Conservation (phyloP, 2,113 vertebrate species). For the Anguilla rostrata region DNA sequence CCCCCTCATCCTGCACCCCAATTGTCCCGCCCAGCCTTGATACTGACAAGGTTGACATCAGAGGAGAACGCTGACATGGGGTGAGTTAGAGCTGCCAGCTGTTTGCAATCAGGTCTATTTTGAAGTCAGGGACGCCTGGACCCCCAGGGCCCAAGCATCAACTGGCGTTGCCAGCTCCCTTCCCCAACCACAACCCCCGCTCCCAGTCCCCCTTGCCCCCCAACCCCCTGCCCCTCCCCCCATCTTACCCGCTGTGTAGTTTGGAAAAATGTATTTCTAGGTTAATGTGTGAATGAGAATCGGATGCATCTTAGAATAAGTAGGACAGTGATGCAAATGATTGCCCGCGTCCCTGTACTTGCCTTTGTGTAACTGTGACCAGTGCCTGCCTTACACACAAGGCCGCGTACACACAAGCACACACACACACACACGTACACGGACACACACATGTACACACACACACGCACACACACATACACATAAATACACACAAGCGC, state of each 20-base stretch:
- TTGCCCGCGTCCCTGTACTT: no score
- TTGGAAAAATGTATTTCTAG: no score
- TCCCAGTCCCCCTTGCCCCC: slow-evolving; percentile 28
- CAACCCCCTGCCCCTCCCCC: slow-evolving; percentile 55
- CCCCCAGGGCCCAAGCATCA: slow-evolving; percentile 74
- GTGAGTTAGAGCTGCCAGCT: slow-evolving; percentile 79
- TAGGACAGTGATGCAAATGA: no score
- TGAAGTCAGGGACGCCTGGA: slow-evolving; percentile 78
- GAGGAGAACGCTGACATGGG: slow-evolving; percentile 74
- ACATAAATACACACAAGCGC: no score
- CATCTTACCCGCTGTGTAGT: slow-evolving; percentile 15
- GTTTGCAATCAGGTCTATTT: slow-evolving; percentile 81
- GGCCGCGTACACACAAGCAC: no score
- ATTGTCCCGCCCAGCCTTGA: slow-evolving; percentile 70
- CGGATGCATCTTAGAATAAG: no score
- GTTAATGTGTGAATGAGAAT: no score
- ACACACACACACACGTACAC: no score
- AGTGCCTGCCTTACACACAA: no score
- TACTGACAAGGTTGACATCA: slow-evolving; percentile 78
- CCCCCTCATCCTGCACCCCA: slow-evolving; percentile 50
- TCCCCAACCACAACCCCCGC: slow-evolving; percentile 50
- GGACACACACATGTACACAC: no score
- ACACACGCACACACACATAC: no score
- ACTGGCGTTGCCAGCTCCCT: slow-evolving; percentile 48
- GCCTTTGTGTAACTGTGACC: no score